Conservation (phyloP, 2,888 invertebrate species). For the Carcina quercana region DNA sequence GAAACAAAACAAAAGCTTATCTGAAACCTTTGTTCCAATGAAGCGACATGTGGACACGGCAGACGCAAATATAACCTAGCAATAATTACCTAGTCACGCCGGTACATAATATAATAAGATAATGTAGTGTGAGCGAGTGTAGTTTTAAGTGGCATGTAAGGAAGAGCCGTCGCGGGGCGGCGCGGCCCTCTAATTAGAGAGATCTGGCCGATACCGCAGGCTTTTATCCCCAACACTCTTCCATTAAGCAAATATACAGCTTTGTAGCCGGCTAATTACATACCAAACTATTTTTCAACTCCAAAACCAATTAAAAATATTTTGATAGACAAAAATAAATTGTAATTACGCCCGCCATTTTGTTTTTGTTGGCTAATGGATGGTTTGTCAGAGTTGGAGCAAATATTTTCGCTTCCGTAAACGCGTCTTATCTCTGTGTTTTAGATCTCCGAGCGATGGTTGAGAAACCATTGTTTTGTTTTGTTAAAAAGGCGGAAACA, state of each 20-base stretch:
- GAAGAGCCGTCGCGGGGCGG: slow-evolving; percentile 26
- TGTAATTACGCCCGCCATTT: slow-evolving; percentile 51
- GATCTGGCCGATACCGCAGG: slow-evolving; percentile 64
- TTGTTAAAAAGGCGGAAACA: slow-evolving; percentile 31
- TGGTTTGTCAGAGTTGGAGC: slow-evolving; percentile 37
- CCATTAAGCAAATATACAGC: slow-evolving; percentile 74
- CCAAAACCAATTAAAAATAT: slow-evolving; percentile 68
- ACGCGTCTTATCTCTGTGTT: slow-evolving; percentile 41
- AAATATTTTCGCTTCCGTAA: slow-evolving; percentile 53
- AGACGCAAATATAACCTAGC: too few species aligned
- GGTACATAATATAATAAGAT: slow-evolving; percentile 14
- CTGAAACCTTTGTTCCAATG: too few species aligned
- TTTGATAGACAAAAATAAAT: slow-evolving; percentile 69
- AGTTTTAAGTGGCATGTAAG: slow-evolving; percentile 64
- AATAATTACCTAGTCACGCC: too few species aligned
- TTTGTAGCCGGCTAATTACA: slow-evolving; percentile 60
- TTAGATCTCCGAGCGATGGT: slow-evolving; percentile 46
- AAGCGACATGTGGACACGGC: too few species aligned
- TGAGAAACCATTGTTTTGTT: slow-evolving; percentile 32
- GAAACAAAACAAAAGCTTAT: too few species aligned
- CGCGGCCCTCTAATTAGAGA: slow-evolving; percentile 59
- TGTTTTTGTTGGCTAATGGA: slow-evolving; percentile 49
- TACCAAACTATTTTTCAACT: slow-evolving; percentile 61
- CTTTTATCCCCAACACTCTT: slow-evolving; percentile 69
- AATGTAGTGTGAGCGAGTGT: slow-evolving; percentile 48